Evolutionary conservation across 2,888 invertebrate genomes (phyloP).

Genomic region (Xylota sylvarum): DNA sequence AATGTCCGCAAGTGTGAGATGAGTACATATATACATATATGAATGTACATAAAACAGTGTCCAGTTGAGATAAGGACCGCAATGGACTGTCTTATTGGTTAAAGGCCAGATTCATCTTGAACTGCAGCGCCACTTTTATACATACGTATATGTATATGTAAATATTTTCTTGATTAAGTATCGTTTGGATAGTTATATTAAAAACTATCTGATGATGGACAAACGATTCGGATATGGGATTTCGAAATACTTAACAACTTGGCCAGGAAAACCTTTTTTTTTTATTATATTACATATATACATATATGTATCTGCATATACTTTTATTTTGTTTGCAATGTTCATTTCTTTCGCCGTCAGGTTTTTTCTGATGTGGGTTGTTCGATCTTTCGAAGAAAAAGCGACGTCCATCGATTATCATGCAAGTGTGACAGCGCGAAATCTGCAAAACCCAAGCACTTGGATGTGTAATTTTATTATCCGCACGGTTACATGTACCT

Average conservation of each 20-base stretch:
- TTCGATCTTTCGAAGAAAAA: conserved; percentile 26
- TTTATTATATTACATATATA: neutral
- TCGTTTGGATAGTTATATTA: too few species aligned
- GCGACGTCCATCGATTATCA: conserved; percentile 50
- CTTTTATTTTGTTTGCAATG: neutral
- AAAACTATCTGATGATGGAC: neutral
- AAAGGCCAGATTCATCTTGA: too few species aligned
- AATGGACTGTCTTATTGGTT: too few species aligned
- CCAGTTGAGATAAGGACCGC: too few species aligned
- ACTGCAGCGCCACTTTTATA: too few species aligned
- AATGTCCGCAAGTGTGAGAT: too few species aligned
- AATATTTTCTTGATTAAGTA: too few species aligned
- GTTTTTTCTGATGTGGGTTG: conserved; percentile 26
- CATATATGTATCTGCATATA: neutral
- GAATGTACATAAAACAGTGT: too few species aligned
- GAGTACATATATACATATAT: too few species aligned
- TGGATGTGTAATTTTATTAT: conserved; percentile 48
- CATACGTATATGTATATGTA: too few species aligned
- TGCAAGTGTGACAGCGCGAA: conserved; percentile 67
- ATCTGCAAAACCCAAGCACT: conserved; percentile 45
- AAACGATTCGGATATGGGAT: neutral
- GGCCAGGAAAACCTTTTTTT: too few species aligned
- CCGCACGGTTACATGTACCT: conserved; percentile 46
- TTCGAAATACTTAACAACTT: neutral
- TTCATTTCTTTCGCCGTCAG: conserved; percentile 16